Evolutionary conservation across 1,140 invertebrate genomes (phyloP).

Genomic region (Ostrea denselamellosa): DNA sequence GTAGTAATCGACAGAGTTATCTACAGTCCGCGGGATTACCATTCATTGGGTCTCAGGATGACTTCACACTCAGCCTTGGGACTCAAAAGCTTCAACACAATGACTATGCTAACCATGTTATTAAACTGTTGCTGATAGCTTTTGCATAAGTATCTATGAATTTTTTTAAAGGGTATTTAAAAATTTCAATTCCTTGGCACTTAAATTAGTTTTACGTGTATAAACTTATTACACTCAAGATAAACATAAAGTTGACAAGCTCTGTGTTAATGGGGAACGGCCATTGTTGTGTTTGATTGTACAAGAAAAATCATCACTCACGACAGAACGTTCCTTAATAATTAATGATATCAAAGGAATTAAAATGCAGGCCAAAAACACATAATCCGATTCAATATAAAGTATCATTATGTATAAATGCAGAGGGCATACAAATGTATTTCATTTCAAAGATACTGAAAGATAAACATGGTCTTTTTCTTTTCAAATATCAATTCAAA

Average conservation of each 20-base stretch:
- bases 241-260: neutral
- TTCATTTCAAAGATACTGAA: neutral
- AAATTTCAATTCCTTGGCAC: conserved; percentile 35
- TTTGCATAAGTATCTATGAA: conserved; percentile 22
- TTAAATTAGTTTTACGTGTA: neutral
- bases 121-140: conserved; percentile 22
- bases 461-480: neutral
- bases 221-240: conserved; percentile 14
- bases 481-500: neutral
- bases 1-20: neutral
- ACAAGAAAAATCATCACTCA: conserved; percentile 19
- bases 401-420: neutral
- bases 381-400: conserved; percentile 20
- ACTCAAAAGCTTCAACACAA: neutral
- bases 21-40: conserved; percentile 1
- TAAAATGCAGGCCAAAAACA: conserved; percentile 17
- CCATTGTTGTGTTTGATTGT: conserved; percentile 7
- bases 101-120: neutral
- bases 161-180: conserved; percentile 18
- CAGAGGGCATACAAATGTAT: neutral
- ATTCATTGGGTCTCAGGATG: conserved; percentile 5
- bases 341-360: conserved; percentile 9
- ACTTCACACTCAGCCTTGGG: neutral
- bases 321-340: conserved; percentile 43
- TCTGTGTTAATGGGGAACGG: neutral